Base-by-base conservation (phyloP, 2,888 invertebrate species). In the Perithous albicinctus region DNA sequence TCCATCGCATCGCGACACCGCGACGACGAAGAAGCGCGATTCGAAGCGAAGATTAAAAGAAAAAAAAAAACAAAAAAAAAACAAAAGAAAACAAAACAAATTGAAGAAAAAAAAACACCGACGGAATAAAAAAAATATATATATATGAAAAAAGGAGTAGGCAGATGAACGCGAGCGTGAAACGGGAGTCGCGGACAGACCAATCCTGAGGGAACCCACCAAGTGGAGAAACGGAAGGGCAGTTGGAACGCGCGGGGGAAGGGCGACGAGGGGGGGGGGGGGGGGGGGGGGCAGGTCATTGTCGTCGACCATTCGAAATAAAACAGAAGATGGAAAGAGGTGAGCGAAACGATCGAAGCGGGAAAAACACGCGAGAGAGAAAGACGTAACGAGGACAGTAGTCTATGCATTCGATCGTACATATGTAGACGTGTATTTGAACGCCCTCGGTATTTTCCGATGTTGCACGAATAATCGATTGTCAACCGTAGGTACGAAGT, bases 391-490 rank as follows among this genome's bases (percentile, higher is more conserved):
- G 70, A 77, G 43, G 41, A 66, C 70, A 46, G 64, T 38, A 26
- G 67, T 75, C 48, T 38, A 32, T 61, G 26, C 56, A 10, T 41
- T 46, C 12, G 20, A 64, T 64, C 67, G 43, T 38, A 35, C 46
- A 18, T 51, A 41, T 48, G 70, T 59, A 59, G 29, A 73, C 43
- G 75, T 70, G 70, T 63, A 78, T 78, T 69, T 66, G 70, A 78
- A 72, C 78, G 51, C 51, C 56, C 46, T 29, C 56, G 74, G 69
- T 82, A 82, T 78, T 70, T 82, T 78, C 82, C 78, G 72, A 82
- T 82, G 74, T 79, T 79, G 72, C 66, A 76, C 78, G 85, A 86
- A 86, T 86, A 86, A 88, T 87, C 87, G 85, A 87, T 86, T 87
- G 86, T 86, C 84, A 84, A 76, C 78, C 83, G 76, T 84, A 80